Evolutionary conservation across 1,140 invertebrate species (phyloP), one percentile per base, ranked within the genome.

Genomic region (Carposina sasakii): DNA sequence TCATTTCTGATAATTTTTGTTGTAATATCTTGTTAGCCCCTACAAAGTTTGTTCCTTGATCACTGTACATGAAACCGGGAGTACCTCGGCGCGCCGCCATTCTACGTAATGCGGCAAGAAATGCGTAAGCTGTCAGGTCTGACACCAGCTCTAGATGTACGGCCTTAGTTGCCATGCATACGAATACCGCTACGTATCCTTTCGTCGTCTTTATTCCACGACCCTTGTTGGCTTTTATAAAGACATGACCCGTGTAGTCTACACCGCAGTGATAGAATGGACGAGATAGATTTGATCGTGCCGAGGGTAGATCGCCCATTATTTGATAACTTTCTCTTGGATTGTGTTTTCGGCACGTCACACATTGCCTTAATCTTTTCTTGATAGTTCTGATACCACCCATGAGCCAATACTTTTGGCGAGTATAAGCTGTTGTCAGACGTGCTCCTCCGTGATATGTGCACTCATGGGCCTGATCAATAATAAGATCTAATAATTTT

Each of bases 111-210:
- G 60, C 57, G 10, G 56, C 43, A 0, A 78, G 17, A 41, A 78
- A 75, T 8, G 56, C 58, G 31, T 64, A 56, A 1, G 71, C 59
- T 1, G 63, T 54, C 16, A 82, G 19, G 53, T 77, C 63, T 2
- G 48, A 48, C 0, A 75, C 70, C 6, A 74, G 12, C 54, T 86
- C 79, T n/a, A 86, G 40, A 45, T 85, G 82, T 12, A 81, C 54
- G 1, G 71, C 77, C 36, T 67, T 67, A 2, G 81, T 79, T 0
- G 55, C 52, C 43, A 81, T 71, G 54, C 82, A 85, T 0, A 83
- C 52, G 55, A 85, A 85, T n/a, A 85, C 15, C 17, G 63, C 60
- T 5, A 81, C 41, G 40, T 84, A 85, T 6, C 55, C 71, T 46
- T 86, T 86, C 0, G 54, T 46, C 3, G 59, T 55, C 39, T 49